Evolutionary conservation across 1,140 invertebrate genomes (phyloP).

Genomic region (Ylistrum balloti): DNA sequence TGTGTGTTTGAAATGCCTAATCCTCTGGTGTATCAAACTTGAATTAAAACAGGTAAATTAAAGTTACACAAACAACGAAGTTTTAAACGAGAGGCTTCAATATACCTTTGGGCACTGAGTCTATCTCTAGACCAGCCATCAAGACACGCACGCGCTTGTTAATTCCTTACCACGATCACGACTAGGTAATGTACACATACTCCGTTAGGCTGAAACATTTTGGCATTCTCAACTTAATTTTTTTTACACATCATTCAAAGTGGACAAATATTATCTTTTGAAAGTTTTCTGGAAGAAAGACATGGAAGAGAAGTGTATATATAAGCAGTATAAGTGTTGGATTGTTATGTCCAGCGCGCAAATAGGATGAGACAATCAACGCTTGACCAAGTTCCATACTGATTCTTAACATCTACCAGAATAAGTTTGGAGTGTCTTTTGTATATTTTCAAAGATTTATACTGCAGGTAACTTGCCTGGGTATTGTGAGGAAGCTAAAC

Average conservation of each 20-base stretch:
- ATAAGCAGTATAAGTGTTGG: no score
- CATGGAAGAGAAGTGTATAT: no score
- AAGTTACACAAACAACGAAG: neutral
- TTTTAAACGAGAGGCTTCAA: neutral
- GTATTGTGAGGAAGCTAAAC: no score
- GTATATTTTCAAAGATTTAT: no score
- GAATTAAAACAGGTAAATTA: neutral
- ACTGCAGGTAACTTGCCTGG: no score
- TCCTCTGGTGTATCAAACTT: neutral
- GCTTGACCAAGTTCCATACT: no score
- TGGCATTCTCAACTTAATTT: neutral
- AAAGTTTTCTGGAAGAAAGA: no score
- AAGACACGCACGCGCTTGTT: neutral
- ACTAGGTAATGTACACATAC: neutral
- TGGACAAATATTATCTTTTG: neutral
- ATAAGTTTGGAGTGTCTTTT: no score
- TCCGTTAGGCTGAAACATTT: neutral
- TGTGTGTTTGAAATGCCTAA: neutral
- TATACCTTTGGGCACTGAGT: neutral
- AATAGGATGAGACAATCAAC: no score
- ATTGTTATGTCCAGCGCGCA: no score
- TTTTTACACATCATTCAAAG: neutral
- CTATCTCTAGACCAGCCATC: neutral
- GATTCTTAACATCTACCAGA: no score
- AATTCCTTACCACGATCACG: neutral